Percentiles rank a stretch among this genome's conserved stretches.
phyloP scores from a whole-genome alignment of 2,888 invertebrate species.

The Callimorpha dominula region DNA sequence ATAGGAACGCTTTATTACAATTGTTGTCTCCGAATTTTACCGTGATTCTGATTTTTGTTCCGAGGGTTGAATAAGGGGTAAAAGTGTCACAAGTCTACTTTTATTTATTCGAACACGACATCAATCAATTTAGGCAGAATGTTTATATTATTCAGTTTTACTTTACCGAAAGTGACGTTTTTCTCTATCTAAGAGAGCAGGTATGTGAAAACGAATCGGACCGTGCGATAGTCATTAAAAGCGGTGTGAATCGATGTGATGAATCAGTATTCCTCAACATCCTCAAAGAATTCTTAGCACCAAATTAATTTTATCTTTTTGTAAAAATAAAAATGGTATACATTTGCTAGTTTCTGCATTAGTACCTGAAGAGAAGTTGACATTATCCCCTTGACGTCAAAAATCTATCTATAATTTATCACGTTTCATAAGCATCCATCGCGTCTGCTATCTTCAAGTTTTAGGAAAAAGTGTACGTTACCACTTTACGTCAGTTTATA shows the following conservation, averaged over 20 bases:
- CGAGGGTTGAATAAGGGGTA: conserved; percentile 49
- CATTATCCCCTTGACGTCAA: too few species aligned
- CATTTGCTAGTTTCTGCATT: too few species aligned
- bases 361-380: background rate
- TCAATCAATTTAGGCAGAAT: conserved; percentile 34
- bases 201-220: background rate
- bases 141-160: background rate
- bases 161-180: background rate
- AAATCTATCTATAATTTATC: too few species aligned
- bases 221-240: background rate
- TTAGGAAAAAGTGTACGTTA: too few species aligned
- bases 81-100: conserved; percentile 32
- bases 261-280: background rate
- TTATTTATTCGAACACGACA: conserved; percentile 39
- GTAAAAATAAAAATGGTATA: too few species aligned
- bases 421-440: background rate
- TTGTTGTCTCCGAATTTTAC: conserved; percentile 56
- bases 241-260: background rate
- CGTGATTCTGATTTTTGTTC: conserved; percentile 61
- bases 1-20: conserved; percentile 67
- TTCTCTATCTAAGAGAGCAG: background rate
- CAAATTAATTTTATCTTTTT: too few species aligned
- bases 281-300: too few species aligned
- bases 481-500: background rate
- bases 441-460: background rate